phyloP scores from a whole-genome alignment of 2,113 vertebrate genomes.

The Baryphthengus martii region DNA sequence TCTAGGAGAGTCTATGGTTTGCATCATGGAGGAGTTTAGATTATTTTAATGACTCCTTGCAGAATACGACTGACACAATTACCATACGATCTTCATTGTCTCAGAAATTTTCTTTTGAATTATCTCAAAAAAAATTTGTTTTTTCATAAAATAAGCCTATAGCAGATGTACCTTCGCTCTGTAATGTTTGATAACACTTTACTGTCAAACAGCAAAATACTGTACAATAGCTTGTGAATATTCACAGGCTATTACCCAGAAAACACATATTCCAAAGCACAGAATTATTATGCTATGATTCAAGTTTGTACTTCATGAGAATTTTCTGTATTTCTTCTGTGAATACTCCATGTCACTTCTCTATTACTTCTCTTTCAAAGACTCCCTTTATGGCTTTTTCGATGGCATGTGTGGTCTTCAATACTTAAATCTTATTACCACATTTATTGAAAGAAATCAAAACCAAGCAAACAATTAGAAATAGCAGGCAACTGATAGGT shows the following conservation, averaged over 20 bases:
- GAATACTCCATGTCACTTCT: not conserved
- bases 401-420: slow-evolving; percentile 26
- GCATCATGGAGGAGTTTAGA: not conserved
- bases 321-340: not conserved
- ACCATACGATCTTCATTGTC: not conserved
- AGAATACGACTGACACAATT: not conserved
- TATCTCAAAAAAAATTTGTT: not conserved
- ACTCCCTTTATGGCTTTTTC: slow-evolving; percentile 28
- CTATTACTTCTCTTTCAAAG: slow-evolving; percentile 22
- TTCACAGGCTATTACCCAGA: not conserved
- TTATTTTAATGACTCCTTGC: not conserved
- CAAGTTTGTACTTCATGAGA: not conserved
- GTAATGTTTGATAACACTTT: not conserved
- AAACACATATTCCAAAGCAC: not conserved
- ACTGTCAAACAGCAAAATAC: not conserved
- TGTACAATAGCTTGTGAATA: not conserved
- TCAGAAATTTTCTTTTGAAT: not conserved
- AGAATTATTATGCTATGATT: not conserved
- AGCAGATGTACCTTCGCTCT: not conserved
- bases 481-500: slow-evolving; percentile 11
- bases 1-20: not conserved
- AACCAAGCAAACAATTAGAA: slow-evolving; percentile 53
- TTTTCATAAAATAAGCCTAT: not conserved
- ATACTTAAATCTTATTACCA: slow-evolving; percentile 43
- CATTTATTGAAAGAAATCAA: slow-evolving; percentile 63